Base-by-base conservation (phyloP, 1,140 invertebrate species). In the Apis florea region DNA sequence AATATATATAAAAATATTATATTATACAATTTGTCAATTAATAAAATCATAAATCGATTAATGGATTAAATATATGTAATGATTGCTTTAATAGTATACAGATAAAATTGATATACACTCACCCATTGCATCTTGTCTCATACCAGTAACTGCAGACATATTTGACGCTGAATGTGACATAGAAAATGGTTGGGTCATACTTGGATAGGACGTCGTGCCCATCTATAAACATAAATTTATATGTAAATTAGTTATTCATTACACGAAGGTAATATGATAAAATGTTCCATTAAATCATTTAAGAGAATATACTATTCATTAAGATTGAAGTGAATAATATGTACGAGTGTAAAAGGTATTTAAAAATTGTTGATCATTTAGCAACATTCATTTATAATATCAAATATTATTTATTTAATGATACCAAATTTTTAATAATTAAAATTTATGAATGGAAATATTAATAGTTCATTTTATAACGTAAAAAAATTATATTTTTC, bases 61-160 rank as follows among this genome's bases (percentile, higher is more conserved):
- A 66, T 10, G 21, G 15, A 12, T 19, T 47, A n/a, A 8, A 56
- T 56, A 21, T 40, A 0, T 40, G 31, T 56, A 40, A 67, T 47
- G 31, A 21, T 61, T 49, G 21, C 13, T 12, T 61, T 12, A 61
- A 31, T 51, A 2, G 54, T 13, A 67, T 6, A 1, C 26, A 64
- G 19, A 6, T 26, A 59, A 59, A 24, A 6, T 21, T 26, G 31
- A 19, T 5, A 6, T 21, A 24, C 64, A 93, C 95, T 97, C 94
- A 98, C 97, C 97, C 97, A 98, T 98, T 82, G 97, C 95, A 90
- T 98, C 97, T 94, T 98, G 97, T 80, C 97, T 94, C 96, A 98
- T 97, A 81, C 97, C 96, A 61, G 95, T 93, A 13, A 97, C 96
- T 47, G 97, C 96, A 78, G 97, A 96, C 97, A 98, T 98, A 91